These are phyloP conservation scores for Eubucco bourcierii DNA, from an alignment of 2,113 vertebrate species.

Conservation along the genomic window DNA sequence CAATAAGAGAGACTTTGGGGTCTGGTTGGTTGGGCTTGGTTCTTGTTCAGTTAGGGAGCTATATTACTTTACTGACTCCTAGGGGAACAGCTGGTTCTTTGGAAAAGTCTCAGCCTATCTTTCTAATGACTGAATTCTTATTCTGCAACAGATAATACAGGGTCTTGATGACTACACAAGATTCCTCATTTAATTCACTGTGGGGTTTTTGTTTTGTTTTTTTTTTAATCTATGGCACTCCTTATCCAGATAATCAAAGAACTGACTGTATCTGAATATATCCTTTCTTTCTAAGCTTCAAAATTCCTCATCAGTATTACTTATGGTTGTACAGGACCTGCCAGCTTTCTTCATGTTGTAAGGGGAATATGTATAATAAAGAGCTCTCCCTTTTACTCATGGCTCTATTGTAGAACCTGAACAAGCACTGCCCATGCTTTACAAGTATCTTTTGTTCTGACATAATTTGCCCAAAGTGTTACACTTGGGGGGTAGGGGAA, in stretches of 20 bases:
- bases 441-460: conserved; percentile 8
- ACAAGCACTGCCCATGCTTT: neutral
- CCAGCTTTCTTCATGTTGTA: neutral
- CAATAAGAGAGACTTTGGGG: neutral
- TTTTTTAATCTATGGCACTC: neutral
- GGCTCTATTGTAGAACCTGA: neutral
- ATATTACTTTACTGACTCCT: neutral
- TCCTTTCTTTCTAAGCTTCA: conserved; percentile 22
- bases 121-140: neutral
- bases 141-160: neutral
- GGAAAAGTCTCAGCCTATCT: neutral
- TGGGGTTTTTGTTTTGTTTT: neutral
- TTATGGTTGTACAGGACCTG: conserved; percentile 7
- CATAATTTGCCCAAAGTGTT: neutral
- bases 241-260: conserved; percentile 1
- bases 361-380: neutral
- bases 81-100: neutral
- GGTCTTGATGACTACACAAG: neutral
- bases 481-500: neutral
- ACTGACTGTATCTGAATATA: neutral
- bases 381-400: neutral
- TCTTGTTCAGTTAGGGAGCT: neutral
- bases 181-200: neutral
- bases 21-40: neutral
- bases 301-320: conserved; percentile 23